phyloP scores from a whole-genome alignment of 2,888 invertebrate genomes.

The Celastrina argiolus region DNA sequence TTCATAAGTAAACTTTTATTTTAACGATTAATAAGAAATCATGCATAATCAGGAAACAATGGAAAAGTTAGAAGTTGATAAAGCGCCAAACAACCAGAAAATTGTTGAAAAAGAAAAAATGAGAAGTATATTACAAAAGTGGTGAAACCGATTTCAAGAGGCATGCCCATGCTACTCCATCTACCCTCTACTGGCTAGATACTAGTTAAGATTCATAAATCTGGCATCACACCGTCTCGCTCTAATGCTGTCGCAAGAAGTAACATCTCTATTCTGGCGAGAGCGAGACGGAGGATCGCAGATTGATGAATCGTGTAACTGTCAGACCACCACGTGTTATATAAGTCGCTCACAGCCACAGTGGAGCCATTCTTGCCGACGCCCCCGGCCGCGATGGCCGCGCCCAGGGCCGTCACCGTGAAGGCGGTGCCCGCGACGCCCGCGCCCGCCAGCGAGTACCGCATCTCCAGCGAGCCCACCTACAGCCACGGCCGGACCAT shows the following conservation, averaged over 20 bases:
- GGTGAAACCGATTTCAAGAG: slow-evolving; percentile 12
- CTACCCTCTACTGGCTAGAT: slow-evolving; percentile 9
- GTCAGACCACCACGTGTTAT: slow-evolving; percentile 31
- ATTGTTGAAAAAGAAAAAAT: background rate
- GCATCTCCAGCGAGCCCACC: slow-evolving; percentile 81
- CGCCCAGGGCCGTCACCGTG: slow-evolving; percentile 84
- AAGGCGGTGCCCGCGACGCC: slow-evolving; percentile 84
- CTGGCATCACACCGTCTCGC: background rate
- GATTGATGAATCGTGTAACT: slow-evolving; percentile 23
- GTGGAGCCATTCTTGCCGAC: slow-evolving; percentile 99
- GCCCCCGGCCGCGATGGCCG: slow-evolving; percentile 91
- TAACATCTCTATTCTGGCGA: too few species aligned
- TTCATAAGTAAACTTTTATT: background rate
- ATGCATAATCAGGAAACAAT: background rate
- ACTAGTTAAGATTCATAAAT: slow-evolving; percentile 1
- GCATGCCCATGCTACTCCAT: slow-evolving; percentile 21
- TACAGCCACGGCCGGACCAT: slow-evolving; percentile 38
- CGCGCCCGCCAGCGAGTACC: slow-evolving; percentile 86
- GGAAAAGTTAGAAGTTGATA: background rate
- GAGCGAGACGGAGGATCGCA: background rate
- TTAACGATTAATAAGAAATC: background rate
- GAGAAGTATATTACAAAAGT: slow-evolving; percentile 4
- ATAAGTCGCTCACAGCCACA: slow-evolving; percentile 89
- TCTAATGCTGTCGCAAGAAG: background rate
- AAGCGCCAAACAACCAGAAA: slow-evolving; percentile 9